phyloP scores from a whole-genome alignment of 2,797 vertebrate species.

The Enteromius mattozi region DNA sequence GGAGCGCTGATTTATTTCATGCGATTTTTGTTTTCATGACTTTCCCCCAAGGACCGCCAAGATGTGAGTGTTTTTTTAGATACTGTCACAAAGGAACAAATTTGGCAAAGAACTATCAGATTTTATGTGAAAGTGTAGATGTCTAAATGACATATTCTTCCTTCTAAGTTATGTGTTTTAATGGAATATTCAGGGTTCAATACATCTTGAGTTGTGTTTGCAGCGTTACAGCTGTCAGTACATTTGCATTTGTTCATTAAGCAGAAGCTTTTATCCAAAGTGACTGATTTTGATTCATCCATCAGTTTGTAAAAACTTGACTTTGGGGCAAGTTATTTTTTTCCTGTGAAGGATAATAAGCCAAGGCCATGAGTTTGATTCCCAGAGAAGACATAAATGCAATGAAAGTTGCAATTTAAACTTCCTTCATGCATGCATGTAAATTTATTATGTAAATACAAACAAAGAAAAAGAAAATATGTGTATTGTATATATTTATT shows the following conservation, averaged over 20 bases:
- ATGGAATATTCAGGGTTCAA: background rate
- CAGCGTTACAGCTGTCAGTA: background rate
- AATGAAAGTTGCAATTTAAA: background rate
- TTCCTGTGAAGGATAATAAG: background rate
- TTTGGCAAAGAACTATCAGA: background rate
- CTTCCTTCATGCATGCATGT: background rate
- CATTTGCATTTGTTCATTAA: background rate
- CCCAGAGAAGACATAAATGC: background rate
- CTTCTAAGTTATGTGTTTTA: background rate
- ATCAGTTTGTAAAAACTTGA: background rate
- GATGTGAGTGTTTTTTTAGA: constrained; percentile 3
- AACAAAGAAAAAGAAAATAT: too few relatives aligned
- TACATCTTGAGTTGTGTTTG: background rate
- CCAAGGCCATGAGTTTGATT: background rate
- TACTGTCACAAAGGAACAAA: background rate
- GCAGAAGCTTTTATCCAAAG: background rate
- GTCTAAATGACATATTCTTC: background rate
- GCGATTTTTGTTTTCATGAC: constrained; percentile 28
- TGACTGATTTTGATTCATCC: background rate
- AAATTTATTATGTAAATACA: too few relatives aligned
- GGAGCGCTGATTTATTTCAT: constrained; percentile 1
- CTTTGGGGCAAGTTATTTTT: background rate
- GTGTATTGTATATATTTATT: too few relatives aligned
- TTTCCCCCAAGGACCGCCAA: constrained; percentile 12
- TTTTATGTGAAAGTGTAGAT: background rate